A percentile compares a stretch with the other conserved stretches of the same genome.
Evolutionary conservation across 2,797 vertebrate species (phyloP).

Genomic region (Macropodus opercularis): DNA sequence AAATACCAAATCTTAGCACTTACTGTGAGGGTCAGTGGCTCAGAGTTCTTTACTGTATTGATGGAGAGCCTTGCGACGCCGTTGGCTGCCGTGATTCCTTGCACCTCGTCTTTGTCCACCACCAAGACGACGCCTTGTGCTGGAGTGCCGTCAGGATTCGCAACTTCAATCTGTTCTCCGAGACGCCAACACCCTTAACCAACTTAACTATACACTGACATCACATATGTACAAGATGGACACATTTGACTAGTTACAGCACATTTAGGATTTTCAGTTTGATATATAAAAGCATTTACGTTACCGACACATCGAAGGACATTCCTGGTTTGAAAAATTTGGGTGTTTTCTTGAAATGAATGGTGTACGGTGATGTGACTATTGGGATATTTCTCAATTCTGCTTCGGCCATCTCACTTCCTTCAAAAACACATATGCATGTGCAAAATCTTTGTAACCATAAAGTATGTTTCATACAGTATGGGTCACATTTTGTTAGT

Average conservation of each 20-base stretch:
- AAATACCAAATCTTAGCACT: not conserved
- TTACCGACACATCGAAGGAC: conserved; percentile 74
- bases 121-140: conserved; percentile 37
- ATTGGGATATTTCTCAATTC: conserved; percentile 72
- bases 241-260: too few species aligned
- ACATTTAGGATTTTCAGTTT: too few species aligned
- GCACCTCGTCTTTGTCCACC: rapidly evolving
- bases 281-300: not conserved
- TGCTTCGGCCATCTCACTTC: conserved; percentile 78
- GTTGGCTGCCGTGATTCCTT: rapidly evolving
- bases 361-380: conserved; percentile 77
- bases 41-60: not conserved
- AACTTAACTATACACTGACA: too few species aligned
- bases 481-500: too few species aligned
- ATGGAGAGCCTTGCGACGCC: conserved; percentile 29
- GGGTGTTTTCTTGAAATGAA: conserved; percentile 76
- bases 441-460: too few species aligned
- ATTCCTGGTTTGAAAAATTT: conserved; percentile 81
- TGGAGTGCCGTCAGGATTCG: conserved; percentile 84
- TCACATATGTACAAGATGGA: too few species aligned
- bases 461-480: too few species aligned
- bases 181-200: not conserved
- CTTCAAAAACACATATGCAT: conserved; percentile 41
- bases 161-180: conserved; percentile 78
- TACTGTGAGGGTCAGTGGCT: conserved; percentile 22